Percentiles rank a stretch among this genome's conserved stretches.
Evolutionary conservation across 2,797 vertebrate genomes (phyloP).

Genomic region (Columba guinea): DNA sequence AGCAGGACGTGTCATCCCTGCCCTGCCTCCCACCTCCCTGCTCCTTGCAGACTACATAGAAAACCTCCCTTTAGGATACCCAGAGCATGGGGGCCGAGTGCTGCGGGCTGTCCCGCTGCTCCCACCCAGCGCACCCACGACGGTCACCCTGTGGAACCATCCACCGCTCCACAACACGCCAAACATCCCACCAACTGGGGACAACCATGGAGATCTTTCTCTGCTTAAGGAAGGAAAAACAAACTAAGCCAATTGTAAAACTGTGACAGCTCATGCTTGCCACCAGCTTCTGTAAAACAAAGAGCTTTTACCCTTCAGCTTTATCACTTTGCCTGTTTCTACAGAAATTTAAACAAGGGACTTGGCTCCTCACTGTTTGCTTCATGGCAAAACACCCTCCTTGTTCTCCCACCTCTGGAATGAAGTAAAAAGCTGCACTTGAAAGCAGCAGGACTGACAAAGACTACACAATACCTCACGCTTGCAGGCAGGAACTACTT

Average conservation of each 20-base stretch:
- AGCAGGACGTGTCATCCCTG: neutral
- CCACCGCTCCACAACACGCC: neutral
- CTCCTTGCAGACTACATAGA: neutral
- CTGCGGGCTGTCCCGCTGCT: too few species aligned
- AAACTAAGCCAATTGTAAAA: neutral
- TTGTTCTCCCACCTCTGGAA: neutral
- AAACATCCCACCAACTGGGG: accelerated
- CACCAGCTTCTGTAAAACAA: neutral
- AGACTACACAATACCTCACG: neutral
- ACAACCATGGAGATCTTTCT: neutral
- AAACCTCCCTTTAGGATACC: neutral
- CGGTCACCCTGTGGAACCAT: too few species aligned
- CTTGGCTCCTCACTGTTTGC: neutral
- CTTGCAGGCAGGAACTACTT: neutral
- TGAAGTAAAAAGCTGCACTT: neutral
- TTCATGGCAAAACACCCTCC: neutral
- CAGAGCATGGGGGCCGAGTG: too few species aligned
- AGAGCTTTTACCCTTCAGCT: neutral
- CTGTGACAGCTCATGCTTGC: accelerated
- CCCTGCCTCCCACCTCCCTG: neutral
- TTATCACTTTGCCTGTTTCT: neutral
- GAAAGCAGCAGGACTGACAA: neutral
- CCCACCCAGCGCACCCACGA: neutral
- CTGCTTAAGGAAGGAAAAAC: neutral
- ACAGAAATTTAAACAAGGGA: too few species aligned